These are phyloP conservation scores for Cyprinodon variegatus DNA, from an alignment of 2,113 vertebrate species.

Conservation along the genomic window DNA sequence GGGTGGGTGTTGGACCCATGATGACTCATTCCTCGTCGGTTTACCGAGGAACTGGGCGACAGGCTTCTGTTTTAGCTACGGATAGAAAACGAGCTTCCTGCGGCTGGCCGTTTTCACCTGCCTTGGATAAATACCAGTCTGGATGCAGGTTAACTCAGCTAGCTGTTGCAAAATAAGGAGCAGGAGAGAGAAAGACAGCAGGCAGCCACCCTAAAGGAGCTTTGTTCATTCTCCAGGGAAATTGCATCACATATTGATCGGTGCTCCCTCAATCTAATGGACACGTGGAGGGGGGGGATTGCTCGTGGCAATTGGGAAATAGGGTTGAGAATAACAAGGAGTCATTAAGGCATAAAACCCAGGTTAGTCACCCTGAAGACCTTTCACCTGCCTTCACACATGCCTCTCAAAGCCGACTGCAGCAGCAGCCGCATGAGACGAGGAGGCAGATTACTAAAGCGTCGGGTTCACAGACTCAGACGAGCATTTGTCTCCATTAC, in stretches of 20 bases:
- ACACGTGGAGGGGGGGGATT: slow-evolving; percentile 55
- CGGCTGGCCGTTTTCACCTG: slow-evolving; percentile 29
- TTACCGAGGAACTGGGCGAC: slow-evolving; percentile 49
- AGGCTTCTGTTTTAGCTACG: slow-evolving; percentile 47
- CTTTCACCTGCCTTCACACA: slow-evolving; percentile 59
- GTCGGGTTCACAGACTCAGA: slow-evolving; percentile 53
- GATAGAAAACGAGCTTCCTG: slow-evolving; percentile 49
- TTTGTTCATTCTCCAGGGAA: slow-evolving; percentile 58
- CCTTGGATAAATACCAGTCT: slow-evolving; percentile 51
- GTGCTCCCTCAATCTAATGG: slow-evolving; percentile 67
- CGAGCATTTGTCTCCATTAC: slow-evolving; percentile 77
- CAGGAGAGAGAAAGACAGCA: slow-evolving; percentile 21
- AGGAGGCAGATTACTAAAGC: slow-evolving; percentile 44
- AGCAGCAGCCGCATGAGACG: background rate
- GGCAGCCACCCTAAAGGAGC: slow-evolving; percentile 51
- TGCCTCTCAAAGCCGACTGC: slow-evolving; percentile 23
- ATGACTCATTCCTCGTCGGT: slow-evolving; percentile 67
- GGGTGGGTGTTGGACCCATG: slow-evolving; percentile 52
- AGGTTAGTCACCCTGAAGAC: slow-evolving; percentile 65
- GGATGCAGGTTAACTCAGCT: slow-evolving; percentile 43
- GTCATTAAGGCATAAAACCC: slow-evolving; percentile 74
- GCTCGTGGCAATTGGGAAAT: slow-evolving; percentile 71
- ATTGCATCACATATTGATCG: slow-evolving; percentile 74
- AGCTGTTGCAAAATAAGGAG: background rate
- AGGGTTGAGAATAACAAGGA: slow-evolving; percentile 73